These are phyloP conservation scores for Echeneis naucrates DNA, from an alignment of 2,797 vertebrate genomes.

Conservation along the genomic window DNA sequence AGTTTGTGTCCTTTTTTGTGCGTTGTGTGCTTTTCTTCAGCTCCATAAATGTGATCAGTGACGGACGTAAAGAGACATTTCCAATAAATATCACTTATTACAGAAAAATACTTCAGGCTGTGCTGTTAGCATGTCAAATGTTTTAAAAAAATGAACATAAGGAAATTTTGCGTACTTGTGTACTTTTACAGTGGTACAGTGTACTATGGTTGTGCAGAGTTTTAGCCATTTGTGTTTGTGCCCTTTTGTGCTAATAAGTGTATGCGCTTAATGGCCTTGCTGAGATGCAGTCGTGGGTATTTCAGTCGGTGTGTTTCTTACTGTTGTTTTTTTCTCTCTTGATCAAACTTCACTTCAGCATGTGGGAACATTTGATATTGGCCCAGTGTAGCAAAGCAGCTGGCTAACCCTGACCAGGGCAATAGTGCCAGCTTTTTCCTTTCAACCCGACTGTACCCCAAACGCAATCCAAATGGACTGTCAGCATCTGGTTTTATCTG, in stretches of 20 bases:
- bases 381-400: conserved; percentile 52
- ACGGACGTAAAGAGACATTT: not conserved
- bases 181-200: no score
- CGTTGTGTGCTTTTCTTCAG: conserved; percentile 17
- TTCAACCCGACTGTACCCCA: conserved; percentile 32
- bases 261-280: conserved; percentile 53
- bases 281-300: conserved; percentile 23
- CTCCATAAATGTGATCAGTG: conserved; percentile 23
- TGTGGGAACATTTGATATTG: conserved; percentile 72
- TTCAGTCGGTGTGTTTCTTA: not conserved
- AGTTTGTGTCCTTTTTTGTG: conserved; percentile 15
- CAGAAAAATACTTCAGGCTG: conserved; percentile 2
- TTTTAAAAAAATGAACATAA: no score
- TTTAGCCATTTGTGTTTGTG: conserved; percentile 37
- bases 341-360: conserved; percentile 47
- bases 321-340: not conserved
- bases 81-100: conserved; percentile 7
- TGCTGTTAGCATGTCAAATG: not conserved
- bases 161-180: no score
- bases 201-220: not conserved
- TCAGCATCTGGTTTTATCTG: conserved; percentile 40
- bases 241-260: conserved; percentile 33
- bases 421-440: conserved; percentile 53
- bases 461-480: conserved; percentile 40
- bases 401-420: conserved; percentile 41